Evolutionary conservation across 2,888 invertebrate genomes (phyloP).

Genomic region (Torymus texanus): DNA sequence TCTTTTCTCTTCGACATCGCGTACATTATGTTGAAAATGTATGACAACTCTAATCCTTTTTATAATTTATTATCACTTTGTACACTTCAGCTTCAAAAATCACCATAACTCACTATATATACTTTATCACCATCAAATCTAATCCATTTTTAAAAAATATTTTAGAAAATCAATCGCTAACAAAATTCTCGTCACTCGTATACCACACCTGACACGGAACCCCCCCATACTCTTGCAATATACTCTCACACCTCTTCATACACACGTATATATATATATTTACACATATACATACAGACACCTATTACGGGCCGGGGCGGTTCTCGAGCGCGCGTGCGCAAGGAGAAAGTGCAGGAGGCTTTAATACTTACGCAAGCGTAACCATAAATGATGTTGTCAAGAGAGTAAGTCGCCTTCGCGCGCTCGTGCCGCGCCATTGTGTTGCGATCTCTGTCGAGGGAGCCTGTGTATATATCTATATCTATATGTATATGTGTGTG

Average conservation of each 20-base stretch:
- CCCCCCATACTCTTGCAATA: background rate
- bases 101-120: too few species aligned
- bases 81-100: too few species aligned
- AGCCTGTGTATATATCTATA: background rate
- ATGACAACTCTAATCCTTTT: too few species aligned
- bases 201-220: conserved; percentile 13
- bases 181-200: background rate
- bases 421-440: conserved; percentile 46
- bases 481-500: too few species aligned
- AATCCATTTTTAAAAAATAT: too few species aligned
- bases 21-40: too few species aligned
- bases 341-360: conserved; percentile 72
- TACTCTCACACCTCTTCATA: too few species aligned
- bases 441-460: conserved; percentile 30
- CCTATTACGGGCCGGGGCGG: conserved; percentile 46
- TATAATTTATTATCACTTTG: too few species aligned
- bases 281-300: background rate
- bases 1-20: too few species aligned
- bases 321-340: conserved; percentile 45
- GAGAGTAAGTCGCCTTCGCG: conserved; percentile 55
- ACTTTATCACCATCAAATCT: too few species aligned
- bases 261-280: too few species aligned
- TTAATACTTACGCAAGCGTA: conserved; percentile 69
- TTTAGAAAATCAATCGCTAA: background rate
- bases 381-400: conserved; percentile 74